These are phyloP conservation scores for Oegoconia quadripuncta DNA, from an alignment of 2,888 invertebrate genomes.

Conservation along the genomic window DNA sequence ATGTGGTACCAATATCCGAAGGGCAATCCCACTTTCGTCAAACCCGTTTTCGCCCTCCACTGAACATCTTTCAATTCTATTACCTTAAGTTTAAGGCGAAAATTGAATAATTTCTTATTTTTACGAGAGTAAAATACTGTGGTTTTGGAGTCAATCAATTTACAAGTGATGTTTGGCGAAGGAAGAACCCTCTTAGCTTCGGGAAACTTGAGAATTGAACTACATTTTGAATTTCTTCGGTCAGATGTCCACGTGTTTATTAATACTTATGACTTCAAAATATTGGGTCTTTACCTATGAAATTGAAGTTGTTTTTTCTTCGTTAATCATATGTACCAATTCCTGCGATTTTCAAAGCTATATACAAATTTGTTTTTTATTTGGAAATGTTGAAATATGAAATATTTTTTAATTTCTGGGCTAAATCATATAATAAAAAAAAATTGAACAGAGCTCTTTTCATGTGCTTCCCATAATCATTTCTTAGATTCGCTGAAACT, in stretches of 20 bases:
- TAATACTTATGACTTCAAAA: background rate
- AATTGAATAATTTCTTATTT: conserved; percentile 14
- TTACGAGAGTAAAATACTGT: conserved; percentile 12
- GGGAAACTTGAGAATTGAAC: background rate
- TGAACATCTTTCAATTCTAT: conserved; percentile 21
- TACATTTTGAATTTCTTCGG: background rate
- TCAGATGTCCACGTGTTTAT: background rate
- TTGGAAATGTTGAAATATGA: no score
- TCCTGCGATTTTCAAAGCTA: no score
- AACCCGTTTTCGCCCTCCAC: conserved; percentile 22
- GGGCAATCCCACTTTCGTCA: conserved; percentile 41
- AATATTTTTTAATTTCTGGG: no score
- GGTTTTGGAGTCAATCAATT: conserved; percentile 47
- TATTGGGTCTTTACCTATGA: background rate
- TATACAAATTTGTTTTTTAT: no score
- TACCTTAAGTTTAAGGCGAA: conserved; percentile 23
- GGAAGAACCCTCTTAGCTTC: conserved; percentile 37
- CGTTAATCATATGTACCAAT: no score
- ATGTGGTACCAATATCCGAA: conserved; percentile 44
- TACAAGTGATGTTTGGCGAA: conserved; percentile 62
- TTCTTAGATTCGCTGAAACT: no score
- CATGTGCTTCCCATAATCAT: no score
- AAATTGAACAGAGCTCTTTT: no score
- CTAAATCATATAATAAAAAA: no score
- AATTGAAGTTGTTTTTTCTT: no score